A percentile compares a stretch with the other conserved stretches of the same genome.
Evolutionary conservation across 2,113 vertebrate species (phyloP).

Genomic region (Podarcis raffonei): DNA sequence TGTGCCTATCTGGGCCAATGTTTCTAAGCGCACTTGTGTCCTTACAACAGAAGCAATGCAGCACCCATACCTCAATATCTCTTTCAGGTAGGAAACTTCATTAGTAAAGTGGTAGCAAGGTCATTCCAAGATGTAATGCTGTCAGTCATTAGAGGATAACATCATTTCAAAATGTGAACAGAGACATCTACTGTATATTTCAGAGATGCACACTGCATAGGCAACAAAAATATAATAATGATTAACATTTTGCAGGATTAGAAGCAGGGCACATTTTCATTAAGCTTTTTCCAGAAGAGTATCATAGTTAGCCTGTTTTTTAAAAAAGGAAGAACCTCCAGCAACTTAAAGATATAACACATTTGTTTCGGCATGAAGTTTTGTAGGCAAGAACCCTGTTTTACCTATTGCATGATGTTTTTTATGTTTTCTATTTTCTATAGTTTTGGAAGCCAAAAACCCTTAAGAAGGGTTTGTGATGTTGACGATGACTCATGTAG

Average conservation of each 20-base stretch:
- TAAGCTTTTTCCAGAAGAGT: neutral
- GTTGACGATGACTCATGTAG: no score
- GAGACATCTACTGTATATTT: neutral
- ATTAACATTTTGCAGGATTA: neutral
- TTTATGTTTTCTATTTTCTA: neutral
- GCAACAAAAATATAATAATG: constrained; percentile 8
- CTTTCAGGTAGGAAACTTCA: constrained; percentile 49
- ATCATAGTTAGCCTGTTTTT: neutral
- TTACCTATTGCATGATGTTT: neutral
- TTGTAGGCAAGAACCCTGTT: neutral
- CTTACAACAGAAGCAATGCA: constrained; percentile 46
- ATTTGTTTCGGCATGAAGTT: neutral
- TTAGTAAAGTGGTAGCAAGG: constrained; percentile 55
- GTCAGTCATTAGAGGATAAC: constrained; percentile 46
- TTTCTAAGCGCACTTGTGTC: constrained; percentile 43
- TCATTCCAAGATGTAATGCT: constrained; percentile 54
- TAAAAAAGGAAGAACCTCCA: no score
- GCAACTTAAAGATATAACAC: neutral
- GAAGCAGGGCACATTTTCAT: neutral
- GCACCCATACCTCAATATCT: constrained; percentile 47
- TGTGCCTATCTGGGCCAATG: neutral
- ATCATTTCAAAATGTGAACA: neutral
- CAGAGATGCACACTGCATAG: neutral
- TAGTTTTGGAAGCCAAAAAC: neutral
- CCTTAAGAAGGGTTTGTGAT: neutral